Conservation (phyloP, 1,140 invertebrate species). For the Caerostris extrusa region DNA sequence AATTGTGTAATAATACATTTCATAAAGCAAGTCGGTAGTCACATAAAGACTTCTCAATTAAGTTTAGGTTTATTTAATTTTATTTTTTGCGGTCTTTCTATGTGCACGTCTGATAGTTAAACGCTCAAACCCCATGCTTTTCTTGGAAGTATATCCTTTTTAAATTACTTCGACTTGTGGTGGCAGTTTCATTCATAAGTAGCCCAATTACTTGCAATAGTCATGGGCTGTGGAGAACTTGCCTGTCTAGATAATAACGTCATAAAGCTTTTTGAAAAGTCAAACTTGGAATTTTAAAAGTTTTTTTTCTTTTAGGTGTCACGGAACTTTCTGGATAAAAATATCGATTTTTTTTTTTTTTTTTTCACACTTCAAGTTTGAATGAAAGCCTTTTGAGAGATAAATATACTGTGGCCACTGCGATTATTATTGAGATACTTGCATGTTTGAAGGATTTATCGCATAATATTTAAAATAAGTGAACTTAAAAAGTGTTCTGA, state of each 20-base stretch:
- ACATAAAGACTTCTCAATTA: too few relatives aligned
- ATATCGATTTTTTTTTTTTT: background rate
- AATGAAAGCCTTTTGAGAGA: background rate
- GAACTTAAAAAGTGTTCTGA: too few relatives aligned
- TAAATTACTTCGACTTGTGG: conserved; percentile 17
- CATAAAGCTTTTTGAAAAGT: conserved; percentile 18
- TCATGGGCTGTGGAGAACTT: background rate
- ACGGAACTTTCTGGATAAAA: background rate
- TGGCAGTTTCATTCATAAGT: conserved; percentile 11
- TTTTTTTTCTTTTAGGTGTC: background rate
- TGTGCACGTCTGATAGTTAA: background rate
- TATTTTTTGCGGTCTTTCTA: too few relatives aligned
- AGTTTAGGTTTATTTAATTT: too few relatives aligned
- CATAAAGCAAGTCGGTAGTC: too few relatives aligned
- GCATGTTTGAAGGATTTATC: too few relatives aligned
- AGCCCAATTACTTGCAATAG: background rate
- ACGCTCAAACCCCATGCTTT: background rate
- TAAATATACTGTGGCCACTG: background rate
- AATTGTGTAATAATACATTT: too few relatives aligned
- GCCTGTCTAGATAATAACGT: background rate
- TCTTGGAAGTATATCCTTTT: background rate
- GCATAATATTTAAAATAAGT: too few relatives aligned
- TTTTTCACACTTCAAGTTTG: background rate
- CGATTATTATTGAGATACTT: too few relatives aligned
- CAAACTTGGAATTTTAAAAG: background rate